phyloP scores from a whole-genome alignment of 2,113 vertebrate species.

The Scolopax mira region DNA sequence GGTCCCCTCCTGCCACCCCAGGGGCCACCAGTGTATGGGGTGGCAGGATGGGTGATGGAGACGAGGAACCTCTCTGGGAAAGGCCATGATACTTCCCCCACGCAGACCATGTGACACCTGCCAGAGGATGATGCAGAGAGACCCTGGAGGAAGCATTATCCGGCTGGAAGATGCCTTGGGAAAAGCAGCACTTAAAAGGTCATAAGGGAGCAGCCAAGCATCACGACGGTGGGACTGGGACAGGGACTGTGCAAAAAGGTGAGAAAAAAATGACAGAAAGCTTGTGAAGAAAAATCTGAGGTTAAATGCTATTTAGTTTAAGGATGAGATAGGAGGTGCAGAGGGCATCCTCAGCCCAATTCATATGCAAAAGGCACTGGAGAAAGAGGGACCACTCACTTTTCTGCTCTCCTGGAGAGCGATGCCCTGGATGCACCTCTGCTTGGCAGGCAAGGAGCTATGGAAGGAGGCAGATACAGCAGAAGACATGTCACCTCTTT shows the following conservation, averaged over 20 bases:
- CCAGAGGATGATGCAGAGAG: background rate
- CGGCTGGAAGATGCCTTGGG: background rate
- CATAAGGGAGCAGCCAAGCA: background rate
- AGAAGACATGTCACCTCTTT: background rate
- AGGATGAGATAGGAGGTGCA: background rate
- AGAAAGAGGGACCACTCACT: background rate
- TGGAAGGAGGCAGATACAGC: background rate
- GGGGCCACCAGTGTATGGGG: rapidly evolving
- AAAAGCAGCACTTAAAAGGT: background rate
- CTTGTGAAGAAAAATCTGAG: background rate
- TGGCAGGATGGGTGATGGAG: background rate
- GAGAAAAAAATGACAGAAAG: background rate
- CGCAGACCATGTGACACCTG: rapidly evolving
- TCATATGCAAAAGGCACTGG: background rate
- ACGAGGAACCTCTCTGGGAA: background rate
- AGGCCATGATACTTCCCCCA: rapidly evolving
- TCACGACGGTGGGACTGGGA: background rate
- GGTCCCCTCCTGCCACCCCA: rapidly evolving
- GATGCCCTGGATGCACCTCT: rapidly evolving
- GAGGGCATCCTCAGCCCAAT: background rate
- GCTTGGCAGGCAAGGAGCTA: rapidly evolving
- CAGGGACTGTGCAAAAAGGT: rapidly evolving
- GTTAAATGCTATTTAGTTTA: background rate
- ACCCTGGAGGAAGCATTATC: background rate
- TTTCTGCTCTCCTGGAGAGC: background rate